A percentile compares a stretch with the other conserved stretches of the same genome.
Evolutionary conservation across 2,888 invertebrate genomes (phyloP).

Genomic region (Tipula vernalis): DNA sequence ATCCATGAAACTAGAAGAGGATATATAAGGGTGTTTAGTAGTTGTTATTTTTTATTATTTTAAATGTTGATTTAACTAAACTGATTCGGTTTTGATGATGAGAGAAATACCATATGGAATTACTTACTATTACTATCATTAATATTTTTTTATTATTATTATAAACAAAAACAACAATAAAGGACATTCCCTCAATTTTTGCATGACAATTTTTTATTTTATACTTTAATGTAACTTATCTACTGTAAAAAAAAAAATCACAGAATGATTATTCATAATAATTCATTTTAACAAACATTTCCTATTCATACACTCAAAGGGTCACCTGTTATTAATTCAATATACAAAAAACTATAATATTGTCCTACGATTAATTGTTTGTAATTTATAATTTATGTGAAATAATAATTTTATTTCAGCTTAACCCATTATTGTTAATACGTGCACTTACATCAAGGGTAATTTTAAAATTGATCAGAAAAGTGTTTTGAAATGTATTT

Average conservation of each 20-base stretch:
- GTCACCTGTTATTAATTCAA: neutral
- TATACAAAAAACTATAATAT: neutral
- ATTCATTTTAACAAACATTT: neutral
- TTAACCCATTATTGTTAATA: neutral
- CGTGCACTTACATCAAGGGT: neutral
- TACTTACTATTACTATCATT: neutral
- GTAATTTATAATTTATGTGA: neutral
- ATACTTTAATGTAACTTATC: too few species aligned
- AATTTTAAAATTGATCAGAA: neutral
- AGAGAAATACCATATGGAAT: constrained; percentile 7
- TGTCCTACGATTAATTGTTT: neutral
- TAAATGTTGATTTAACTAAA: constrained; percentile 9
- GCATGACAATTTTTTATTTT: neutral
- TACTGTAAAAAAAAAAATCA: neutral
- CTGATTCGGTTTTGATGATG: neutral
- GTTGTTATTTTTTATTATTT: neutral
- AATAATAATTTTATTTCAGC: neutral
- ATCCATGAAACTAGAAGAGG: neutral
- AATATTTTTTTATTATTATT: neutral
- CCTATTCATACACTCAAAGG: neutral
- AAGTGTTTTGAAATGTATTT: too few species aligned
- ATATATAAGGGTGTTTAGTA: neutral
- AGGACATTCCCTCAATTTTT: neutral
- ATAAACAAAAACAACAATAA: neutral
- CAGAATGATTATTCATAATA: neutral